phyloP scores from a whole-genome alignment of 2,113 vertebrate genomes.

The Dissostichus mawsoni region DNA sequence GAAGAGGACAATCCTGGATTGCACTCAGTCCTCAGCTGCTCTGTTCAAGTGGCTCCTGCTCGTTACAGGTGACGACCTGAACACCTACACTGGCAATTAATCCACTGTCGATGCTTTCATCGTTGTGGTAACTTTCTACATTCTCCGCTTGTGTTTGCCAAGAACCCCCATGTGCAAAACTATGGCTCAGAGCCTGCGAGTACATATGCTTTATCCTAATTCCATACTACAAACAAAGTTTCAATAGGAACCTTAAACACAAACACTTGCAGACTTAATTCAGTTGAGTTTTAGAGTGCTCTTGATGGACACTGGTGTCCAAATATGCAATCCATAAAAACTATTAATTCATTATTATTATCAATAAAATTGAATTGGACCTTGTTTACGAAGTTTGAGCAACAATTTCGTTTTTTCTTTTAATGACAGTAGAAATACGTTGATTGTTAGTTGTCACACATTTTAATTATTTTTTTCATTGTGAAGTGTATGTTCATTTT shows the following conservation, averaged over 20 bases:
- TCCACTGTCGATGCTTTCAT: background rate
- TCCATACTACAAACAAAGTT: background rate
- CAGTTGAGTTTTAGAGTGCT: background rate
- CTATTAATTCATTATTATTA: no score
- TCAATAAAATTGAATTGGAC: background rate
- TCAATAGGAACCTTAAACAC: background rate
- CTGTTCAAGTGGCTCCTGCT: conserved; percentile 38
- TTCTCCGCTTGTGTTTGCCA: conserved; percentile 4
- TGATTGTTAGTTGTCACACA: background rate
- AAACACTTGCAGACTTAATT: background rate
- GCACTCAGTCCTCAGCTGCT: conserved; percentile 41
- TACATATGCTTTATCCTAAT: background rate
- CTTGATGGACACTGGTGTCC: background rate
- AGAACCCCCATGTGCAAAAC: background rate
- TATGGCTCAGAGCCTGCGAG: background rate
- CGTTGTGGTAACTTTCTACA: background rate
- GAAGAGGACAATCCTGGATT: conserved; percentile 51
- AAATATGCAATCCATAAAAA: background rate
- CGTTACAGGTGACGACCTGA: conserved; percentile 54
- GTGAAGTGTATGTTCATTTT: no score
- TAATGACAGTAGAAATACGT: background rate
- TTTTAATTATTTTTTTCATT: background rate
- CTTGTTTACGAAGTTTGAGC: background rate
- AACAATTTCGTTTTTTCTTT: background rate
- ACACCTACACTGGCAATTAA: conserved; percentile 42